phyloP scores from a whole-genome alignment of 2,888 invertebrate species.

The Allygus modestus region DNA sequence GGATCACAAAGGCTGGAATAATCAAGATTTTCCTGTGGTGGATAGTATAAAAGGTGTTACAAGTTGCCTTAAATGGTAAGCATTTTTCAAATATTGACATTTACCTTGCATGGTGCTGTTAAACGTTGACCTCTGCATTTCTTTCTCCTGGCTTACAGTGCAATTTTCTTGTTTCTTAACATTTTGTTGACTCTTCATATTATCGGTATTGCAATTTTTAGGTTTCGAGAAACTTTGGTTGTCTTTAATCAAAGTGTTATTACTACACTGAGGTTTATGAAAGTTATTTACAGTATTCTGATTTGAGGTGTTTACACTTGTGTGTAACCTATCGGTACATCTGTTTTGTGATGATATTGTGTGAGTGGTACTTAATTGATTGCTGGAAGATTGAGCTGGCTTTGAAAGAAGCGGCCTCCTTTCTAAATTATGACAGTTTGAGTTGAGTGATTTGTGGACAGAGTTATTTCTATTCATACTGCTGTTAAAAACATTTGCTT shows the following conservation, averaged over 20 bases:
- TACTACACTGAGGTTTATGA: not conserved
- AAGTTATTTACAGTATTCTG: not conserved
- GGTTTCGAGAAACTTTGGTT: not conserved
- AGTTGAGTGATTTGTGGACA: not conserved
- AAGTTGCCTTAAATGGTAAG: too few relatives aligned
- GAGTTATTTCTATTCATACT: not conserved
- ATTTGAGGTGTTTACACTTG: not conserved
- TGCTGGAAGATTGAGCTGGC: not conserved
- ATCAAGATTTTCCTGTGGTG: too few relatives aligned
- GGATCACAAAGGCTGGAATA: too few relatives aligned
- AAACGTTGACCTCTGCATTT: not conserved
- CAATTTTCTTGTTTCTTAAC: not conserved
- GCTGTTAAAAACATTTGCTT: not conserved
- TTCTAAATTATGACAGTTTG: not conserved
- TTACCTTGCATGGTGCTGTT: not conserved
- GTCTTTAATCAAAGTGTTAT: not conserved
- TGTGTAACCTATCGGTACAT: not conserved
- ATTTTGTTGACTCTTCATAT: not conserved
- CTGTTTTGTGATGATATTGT: not conserved
- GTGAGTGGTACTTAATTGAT: not conserved
- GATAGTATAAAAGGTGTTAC: too few relatives aligned
- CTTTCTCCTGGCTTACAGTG: not conserved
- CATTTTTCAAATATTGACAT: not conserved
- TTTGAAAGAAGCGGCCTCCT: not conserved
- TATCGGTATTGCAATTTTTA: not conserved